Conservation (phyloP, 2,113 vertebrate species). For the Gallinago media region DNA sequence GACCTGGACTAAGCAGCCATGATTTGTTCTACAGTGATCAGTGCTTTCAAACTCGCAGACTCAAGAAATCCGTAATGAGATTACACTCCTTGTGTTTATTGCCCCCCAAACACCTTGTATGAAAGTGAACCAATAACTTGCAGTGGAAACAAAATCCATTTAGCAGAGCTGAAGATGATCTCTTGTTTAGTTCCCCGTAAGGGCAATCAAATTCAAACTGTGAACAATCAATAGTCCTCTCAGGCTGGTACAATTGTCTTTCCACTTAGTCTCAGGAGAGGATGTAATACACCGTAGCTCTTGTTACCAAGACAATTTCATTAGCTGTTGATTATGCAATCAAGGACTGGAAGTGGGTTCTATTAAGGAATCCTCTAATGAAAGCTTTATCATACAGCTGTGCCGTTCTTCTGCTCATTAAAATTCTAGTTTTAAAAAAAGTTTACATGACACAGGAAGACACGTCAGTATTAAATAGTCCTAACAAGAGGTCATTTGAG, state of each 20-base stretch:
- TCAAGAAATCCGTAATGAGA: constrained; percentile 17
- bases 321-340: constrained; percentile 82
- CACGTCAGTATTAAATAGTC: constrained; percentile 60
- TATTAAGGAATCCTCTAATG: constrained; percentile 74
- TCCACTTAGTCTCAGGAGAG: constrained; percentile 71
- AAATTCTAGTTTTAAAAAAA: constrained; percentile 46
- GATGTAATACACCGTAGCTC: constrained; percentile 71
- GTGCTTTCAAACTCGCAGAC: neutral
- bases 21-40: neutral
- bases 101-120: neutral
- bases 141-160: constrained; percentile 57
- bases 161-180: constrained; percentile 65
- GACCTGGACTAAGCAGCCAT: neutral
- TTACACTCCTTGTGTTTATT: neutral
- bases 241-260: constrained; percentile 68
- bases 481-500: constrained; percentile 70
- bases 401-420: neutral
- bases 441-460: constrained; percentile 53
- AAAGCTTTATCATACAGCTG: constrained; percentile 68
- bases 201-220: constrained; percentile 79
- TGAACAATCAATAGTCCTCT: constrained; percentile 78
- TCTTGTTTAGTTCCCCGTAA: constrained; percentile 68
- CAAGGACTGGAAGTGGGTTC: constrained; percentile 74
- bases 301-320: constrained; percentile 83
- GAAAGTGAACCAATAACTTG: constrained; percentile 60